phyloP scores from a whole-genome alignment of 2,797 vertebrate genomes.

The Sebastes matsubarae region DNA sequence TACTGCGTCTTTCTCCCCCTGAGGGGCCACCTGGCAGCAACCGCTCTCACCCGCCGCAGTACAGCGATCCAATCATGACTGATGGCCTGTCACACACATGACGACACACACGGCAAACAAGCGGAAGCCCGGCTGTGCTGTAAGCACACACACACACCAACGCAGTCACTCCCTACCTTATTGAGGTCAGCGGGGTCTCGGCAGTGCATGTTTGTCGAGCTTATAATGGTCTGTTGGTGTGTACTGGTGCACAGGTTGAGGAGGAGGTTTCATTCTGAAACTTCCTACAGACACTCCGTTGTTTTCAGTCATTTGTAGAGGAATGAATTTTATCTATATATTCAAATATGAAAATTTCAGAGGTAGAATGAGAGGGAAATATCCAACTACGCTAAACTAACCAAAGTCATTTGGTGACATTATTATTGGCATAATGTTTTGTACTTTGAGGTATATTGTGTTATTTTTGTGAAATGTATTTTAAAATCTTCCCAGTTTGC shows the following conservation, averaged over 20 bases:
- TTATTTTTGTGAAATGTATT: too few relatives aligned
- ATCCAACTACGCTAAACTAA: too few relatives aligned
- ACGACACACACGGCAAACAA: constrained; percentile 23
- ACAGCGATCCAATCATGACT: constrained; percentile 44
- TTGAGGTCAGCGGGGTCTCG: constrained; percentile 24
- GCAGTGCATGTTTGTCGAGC: neutral
- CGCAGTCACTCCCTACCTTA: neutral
- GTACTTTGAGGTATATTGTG: too few relatives aligned
- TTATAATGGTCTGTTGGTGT: constrained; percentile 5
- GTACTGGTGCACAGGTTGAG: neutral
- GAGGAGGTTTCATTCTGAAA: neutral
- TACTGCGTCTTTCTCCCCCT: neutral
- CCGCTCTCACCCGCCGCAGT: neutral
- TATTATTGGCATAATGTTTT: too few relatives aligned
- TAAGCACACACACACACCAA: neutral
- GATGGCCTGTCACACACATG: constrained; percentile 56
- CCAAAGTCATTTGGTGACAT: too few relatives aligned
- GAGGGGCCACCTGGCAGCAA: constrained; percentile 40
- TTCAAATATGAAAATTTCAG: too few relatives aligned
- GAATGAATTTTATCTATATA: neutral
- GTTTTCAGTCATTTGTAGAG: neutral
- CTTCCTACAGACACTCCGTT: neutral
- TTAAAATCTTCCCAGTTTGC: too few relatives aligned
- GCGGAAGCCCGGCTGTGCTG: constrained; percentile 21
- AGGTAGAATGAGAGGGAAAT: too few relatives aligned